Evolutionary conservation across 2,888 invertebrate genomes (phyloP).

Genomic region (Orthosia gracilis): DNA sequence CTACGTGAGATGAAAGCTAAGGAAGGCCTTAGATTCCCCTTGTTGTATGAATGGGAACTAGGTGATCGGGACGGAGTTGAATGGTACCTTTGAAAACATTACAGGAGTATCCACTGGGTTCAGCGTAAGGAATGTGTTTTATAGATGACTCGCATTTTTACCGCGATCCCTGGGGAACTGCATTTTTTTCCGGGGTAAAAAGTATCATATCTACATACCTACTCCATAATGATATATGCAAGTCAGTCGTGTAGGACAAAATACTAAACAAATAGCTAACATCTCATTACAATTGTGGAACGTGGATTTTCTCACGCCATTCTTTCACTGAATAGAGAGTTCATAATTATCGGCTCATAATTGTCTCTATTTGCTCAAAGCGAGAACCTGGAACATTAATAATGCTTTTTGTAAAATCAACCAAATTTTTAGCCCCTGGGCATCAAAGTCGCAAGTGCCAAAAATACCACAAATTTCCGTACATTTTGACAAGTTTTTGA

Average conservation of each 20-base stretch:
- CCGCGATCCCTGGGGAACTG: too few species aligned
- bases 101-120: not conserved
- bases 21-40: not conserved
- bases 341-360: not conserved
- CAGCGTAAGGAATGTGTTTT: not conserved
- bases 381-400: too few species aligned
- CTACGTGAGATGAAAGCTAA: conserved; percentile 64
- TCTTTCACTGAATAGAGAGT: conserved; percentile 19
- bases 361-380: too few species aligned
- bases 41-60: conserved; percentile 24
- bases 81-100: not conserved
- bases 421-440: too few species aligned
- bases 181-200: too few species aligned
- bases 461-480: too few species aligned
- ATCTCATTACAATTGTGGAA: not conserved
- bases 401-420: too few species aligned
- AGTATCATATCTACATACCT: not conserved
- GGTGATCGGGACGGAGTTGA: conserved; percentile 8
- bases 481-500: too few species aligned
- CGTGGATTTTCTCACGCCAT: conserved; percentile 17
- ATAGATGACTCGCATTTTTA: not conserved
- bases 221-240: too few species aligned
- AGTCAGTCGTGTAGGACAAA: conserved; percentile 3
- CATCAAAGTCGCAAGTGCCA: too few species aligned
- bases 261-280: conserved; percentile 5